Percentiles rank a stretch among this genome's conserved stretches.
Evolutionary conservation across 2,113 vertebrate genomes (phyloP).

Genomic region (Dolichotis patagonum): DNA sequence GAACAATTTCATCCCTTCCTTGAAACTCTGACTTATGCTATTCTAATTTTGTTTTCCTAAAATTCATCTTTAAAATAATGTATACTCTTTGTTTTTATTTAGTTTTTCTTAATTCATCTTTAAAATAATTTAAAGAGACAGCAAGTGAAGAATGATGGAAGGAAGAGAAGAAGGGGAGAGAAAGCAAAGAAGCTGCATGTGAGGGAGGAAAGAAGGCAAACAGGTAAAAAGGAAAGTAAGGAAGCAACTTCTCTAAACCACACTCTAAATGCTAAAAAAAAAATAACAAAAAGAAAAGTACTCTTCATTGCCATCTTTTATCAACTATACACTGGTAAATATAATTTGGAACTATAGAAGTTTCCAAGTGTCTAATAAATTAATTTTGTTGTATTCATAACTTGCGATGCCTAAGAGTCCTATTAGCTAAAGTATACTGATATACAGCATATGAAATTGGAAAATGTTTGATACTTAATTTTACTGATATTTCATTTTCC

Average conservation of each 20-base stretch:
- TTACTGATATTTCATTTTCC: neutral
- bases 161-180: neutral
- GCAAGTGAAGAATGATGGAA: neutral
- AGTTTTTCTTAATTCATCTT: too few relatives aligned
- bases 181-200: neutral
- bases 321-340: neutral
- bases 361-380: neutral
- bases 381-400: neutral
- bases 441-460: neutral
- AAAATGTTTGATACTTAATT: neutral
- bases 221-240: neutral
- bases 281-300: neutral
- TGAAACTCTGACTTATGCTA: neutral
- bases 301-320: neutral
- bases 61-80: neutral
- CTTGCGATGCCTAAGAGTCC: neutral
- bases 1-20: neutral
- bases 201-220: neutral
- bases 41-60: neutral
- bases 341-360: neutral
- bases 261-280: neutral
- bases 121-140: neutral
- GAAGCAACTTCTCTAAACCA: neutral
- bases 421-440: neutral
- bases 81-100: too few relatives aligned